Evolutionary conservation across 2,797 vertebrate species (phyloP), one percentile per base, ranked within the genome.

Genomic region (Apodemus agrarius): DNA sequence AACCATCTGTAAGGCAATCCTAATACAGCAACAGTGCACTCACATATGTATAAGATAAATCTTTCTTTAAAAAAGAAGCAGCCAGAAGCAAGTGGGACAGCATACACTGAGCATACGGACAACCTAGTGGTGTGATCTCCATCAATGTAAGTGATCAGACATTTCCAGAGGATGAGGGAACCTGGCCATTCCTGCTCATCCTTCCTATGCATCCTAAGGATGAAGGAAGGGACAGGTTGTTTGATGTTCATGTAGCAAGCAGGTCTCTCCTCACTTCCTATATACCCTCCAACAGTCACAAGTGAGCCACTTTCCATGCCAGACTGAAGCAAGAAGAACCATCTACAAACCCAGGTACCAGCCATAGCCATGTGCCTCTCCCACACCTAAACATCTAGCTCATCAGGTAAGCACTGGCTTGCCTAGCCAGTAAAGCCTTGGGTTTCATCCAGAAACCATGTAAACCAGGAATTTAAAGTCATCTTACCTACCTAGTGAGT

Each of bases 61-160:
- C 46, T 49, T 49, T 49, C 46, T 49, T 49, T 82, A 31, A 94
- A 49, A 29, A 91, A 83, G 19, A 94, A 49, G 34, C 89, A 83
- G 19, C 16, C 13, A 59, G 49, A 76, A 57, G 19, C 7, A 19
- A 54, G n/a, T 10, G 46, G 57, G 24, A 26, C 37, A 89, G 13
- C 72, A 26, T 19, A 14, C 4, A 0, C 11, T 26, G 43, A 63
- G n/a, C 43, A 4, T 5, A 24, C 7, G 0, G 1, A 72, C 13
- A 54, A 26, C 10, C 19, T 46, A 40, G 76, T 21, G 0, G 52
- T 26, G 21, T 9, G 24, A 49, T 75, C 67, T 22, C 43, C 19
- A 57, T 65, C 12, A 74, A 1, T n/a, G 54, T 16, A 9, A 67
- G 74, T 21, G 54, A 40, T 0, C 40, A 40, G 4, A 4, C 10